Evolutionary conservation across 30 jellyfish, hydroid and myxozoan species (phyloP).

Genomic region (Cassiopea xamachana): DNA sequence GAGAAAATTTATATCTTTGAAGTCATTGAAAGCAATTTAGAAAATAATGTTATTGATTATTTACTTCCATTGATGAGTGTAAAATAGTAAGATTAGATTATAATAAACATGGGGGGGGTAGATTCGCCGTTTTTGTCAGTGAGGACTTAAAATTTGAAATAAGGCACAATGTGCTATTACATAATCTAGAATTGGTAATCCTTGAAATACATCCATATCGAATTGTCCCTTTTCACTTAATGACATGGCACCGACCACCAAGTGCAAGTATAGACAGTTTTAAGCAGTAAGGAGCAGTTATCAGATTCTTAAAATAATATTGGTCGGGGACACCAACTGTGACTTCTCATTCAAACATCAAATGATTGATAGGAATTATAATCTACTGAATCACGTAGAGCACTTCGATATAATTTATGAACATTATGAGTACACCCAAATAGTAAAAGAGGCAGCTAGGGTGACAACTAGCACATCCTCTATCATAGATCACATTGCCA

Average conservation of each 20-base stretch:
- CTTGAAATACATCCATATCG: not conserved
- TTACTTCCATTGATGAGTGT: not conserved
- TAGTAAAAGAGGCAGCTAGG: too few relatives aligned
- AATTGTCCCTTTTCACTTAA: not conserved
- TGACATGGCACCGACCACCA: not conserved
- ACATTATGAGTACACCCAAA: not conserved
- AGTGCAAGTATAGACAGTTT: not conserved
- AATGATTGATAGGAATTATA: not conserved
- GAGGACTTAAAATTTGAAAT: not conserved
- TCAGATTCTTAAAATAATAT: not conserved
- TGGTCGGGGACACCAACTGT: not conserved
- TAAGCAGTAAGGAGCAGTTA: not conserved
- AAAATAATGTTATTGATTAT: not conserved
- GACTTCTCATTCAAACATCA: not conserved
- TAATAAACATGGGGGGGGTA: not conserved
- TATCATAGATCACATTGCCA: not conserved
- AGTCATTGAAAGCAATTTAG: not conserved
- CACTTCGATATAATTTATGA: not conserved
- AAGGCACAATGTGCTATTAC: not conserved
- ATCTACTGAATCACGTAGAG: not conserved
- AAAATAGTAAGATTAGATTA: not conserved
- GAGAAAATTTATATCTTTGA: not conserved
- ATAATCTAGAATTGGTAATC: not conserved
- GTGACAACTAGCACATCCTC: too few relatives aligned
- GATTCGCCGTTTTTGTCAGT: not conserved